These are phyloP conservation scores for Trisateles emortualis DNA, from an alignment of 2,888 invertebrate species.

Conservation along the genomic window DNA sequence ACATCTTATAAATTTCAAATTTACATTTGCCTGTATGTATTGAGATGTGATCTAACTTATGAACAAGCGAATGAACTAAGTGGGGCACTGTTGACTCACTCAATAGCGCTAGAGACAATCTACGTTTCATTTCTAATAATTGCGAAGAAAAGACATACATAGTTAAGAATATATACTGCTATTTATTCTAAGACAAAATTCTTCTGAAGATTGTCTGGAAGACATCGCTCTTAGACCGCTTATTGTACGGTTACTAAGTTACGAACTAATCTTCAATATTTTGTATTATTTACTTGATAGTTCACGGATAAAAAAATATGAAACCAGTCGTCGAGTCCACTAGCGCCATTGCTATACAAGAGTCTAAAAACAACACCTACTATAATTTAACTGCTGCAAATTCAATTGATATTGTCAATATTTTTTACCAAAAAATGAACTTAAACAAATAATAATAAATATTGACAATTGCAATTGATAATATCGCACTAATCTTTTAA, in stretches of 20 bases:
- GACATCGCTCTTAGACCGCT: no score
- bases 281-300: no score
- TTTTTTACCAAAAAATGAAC: no score
- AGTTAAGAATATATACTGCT: not conserved
- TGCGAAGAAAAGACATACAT: not conserved
- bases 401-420: not conserved
- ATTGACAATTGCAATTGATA: not conserved
- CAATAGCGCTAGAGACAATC: conserved; percentile 30
- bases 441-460: no score
- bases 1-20: no score
- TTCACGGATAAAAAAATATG: not conserved
- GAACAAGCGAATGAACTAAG: not conserved
- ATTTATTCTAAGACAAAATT: no score
- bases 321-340: conserved; percentile 17
- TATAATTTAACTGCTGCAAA: not conserved
- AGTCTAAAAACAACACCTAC: conserved; percentile 5
- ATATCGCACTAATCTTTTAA: not conserved
- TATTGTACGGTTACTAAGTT: no score
- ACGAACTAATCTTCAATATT: no score
- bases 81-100: conserved; percentile 27
- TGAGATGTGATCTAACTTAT: conserved; percentile 13
- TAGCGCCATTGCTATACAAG: conserved; percentile 28
- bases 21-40: not conserved
- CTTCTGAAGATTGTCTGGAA: no score
- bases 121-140: not conserved